These are phyloP conservation scores for Caenorhabditis tropicalis DNA, from an alignment of 1,140 invertebrate species.

Conservation along the genomic window DNA sequence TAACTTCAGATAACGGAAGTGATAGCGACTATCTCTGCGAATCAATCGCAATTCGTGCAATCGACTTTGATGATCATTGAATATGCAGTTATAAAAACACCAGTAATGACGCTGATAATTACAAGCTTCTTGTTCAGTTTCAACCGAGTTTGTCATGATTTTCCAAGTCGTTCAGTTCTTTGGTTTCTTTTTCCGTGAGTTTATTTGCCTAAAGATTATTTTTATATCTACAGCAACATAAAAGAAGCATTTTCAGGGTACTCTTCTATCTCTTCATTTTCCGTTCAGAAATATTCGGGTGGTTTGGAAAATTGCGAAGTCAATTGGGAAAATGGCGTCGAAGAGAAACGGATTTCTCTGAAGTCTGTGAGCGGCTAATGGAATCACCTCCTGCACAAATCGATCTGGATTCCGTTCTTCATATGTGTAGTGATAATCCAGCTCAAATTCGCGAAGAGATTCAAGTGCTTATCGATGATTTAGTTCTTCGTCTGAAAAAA, in stretches of 20 bases:
- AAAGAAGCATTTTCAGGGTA: constrained; percentile 77
- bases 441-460: constrained; percentile 83
- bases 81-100: constrained; percentile 71
- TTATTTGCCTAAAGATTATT: constrained; percentile 51
- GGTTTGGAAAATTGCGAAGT: constrained; percentile 62
- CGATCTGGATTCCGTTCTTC: constrained; percentile 58
- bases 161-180: constrained; percentile 80
- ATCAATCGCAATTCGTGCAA: constrained; percentile 32
- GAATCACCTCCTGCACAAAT: constrained; percentile 46
- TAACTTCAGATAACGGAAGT: constrained; percentile 60
- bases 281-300: constrained; percentile 74
- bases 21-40: neutral
- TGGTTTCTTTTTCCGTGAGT: constrained; percentile 90
- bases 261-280: constrained; percentile 86
- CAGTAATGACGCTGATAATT: constrained; percentile 65
- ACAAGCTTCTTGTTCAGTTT: constrained; percentile 75
- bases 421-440: constrained; percentile 59
- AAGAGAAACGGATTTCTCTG: constrained; percentile 29
- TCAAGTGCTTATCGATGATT: constrained; percentile 83
- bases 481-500: constrained; percentile 86
- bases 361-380: constrained; percentile 8
- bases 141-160: constrained; percentile 79
- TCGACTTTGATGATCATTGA: constrained; percentile 38
- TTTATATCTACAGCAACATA: neutral
- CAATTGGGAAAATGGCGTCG: constrained; percentile 16